Conservation (phyloP, 2,113 vertebrate species). For the Corydoras sp. region DNA sequence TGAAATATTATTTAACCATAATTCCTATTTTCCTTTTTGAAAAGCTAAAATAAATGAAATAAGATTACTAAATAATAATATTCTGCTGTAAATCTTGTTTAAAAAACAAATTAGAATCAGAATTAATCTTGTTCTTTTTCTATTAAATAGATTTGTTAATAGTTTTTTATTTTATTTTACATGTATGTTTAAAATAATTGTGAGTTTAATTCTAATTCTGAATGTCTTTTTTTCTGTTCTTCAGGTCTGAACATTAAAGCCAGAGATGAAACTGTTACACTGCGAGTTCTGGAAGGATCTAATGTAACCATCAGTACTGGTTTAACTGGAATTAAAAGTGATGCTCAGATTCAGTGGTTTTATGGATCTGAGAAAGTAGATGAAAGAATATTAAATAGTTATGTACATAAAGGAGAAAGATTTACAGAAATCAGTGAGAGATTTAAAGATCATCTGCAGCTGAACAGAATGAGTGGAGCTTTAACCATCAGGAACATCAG, state of each 20-base stretch:
- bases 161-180: no score
- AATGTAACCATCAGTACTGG: neutral
- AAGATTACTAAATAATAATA: no score
- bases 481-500: slow-evolving; percentile 28
- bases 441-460: slow-evolving; percentile 21
- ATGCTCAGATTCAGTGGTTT: neutral
- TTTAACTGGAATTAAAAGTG: neutral
- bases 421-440: slow-evolving; percentile 2
- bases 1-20: no score
- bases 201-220: no score
- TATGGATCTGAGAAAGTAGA: neutral
- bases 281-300: neutral
- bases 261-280: no score
- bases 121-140: no score
- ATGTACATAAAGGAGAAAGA: neutral
- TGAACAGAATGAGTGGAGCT: slow-evolving; percentile 19
- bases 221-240: neutral
- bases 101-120: no score
- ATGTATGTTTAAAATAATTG: no score
- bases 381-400: neutral
- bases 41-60: no score
- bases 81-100: no score
- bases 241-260: neutral
- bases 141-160: no score
- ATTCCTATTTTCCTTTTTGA: no score